These are phyloP conservation scores for Cylloceria caligata DNA, from an alignment of 2,888 invertebrate species.

Conservation along the genomic window DNA sequence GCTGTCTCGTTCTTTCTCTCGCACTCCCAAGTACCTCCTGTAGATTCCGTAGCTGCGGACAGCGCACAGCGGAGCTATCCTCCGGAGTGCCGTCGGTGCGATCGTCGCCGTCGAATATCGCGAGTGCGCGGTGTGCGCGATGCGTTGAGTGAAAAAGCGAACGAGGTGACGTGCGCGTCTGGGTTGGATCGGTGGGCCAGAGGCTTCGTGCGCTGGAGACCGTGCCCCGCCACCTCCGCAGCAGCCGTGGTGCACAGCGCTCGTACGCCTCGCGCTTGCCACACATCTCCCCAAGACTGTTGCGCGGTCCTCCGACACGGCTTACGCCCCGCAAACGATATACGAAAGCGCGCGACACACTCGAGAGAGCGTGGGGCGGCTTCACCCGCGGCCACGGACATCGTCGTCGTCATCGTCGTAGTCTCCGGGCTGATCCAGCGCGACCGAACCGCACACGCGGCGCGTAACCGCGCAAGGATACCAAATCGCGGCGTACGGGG, in stretches of 20 bases:
- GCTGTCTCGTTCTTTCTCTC: background rate
- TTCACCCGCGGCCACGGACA: background rate
- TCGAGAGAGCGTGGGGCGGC: constrained; percentile 26
- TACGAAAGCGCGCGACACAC: constrained; percentile 33
- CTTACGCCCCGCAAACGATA: constrained; percentile 22
- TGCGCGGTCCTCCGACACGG: constrained; percentile 64
- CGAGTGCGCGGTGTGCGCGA: constrained; percentile 4
- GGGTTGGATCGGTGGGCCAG: constrained; percentile 75
- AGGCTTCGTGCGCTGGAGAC: constrained; percentile 72
- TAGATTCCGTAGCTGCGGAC: background rate
- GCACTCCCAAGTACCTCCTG: background rate
- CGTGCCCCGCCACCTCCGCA: constrained; percentile 37
- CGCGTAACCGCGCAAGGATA: constrained; percentile 75
- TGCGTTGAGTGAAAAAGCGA: constrained; percentile 28
- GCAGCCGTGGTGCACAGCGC: constrained; percentile 54
- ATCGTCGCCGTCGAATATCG: background rate
- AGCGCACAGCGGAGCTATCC: background rate
- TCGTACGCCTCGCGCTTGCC: constrained; percentile 28
- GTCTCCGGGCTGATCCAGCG: background rate
- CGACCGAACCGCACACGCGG: constrained; percentile 7
- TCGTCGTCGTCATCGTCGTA: constrained; percentile 8
- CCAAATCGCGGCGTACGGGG: constrained; percentile 40
- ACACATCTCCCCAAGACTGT: constrained; percentile 68
- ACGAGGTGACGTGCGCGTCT: constrained; percentile 64
- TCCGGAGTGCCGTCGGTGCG: constrained; percentile 10